Conservation (phyloP, 2,888 invertebrate genomes). For the Tanypteryx hageni region DNA sequence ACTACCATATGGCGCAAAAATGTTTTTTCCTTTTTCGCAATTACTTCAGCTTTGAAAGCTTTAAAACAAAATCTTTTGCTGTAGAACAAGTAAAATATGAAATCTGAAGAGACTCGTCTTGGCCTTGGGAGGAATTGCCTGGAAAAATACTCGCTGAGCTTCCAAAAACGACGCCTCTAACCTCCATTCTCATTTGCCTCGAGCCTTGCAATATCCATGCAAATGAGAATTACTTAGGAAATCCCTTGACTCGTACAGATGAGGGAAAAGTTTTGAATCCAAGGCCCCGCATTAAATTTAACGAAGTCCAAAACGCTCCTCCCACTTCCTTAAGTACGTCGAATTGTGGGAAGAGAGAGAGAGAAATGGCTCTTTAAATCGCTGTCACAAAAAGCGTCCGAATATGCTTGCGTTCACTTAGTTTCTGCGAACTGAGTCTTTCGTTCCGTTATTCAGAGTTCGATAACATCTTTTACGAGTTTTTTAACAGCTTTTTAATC, state of each 20-base stretch:
- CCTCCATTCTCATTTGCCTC: slow-evolving; percentile 38
- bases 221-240: slow-evolving; percentile 51
- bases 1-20: no score
- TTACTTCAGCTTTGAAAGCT: neutral
- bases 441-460: no score
- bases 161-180: neutral
- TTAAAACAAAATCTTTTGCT: neutral
- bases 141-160: neutral
- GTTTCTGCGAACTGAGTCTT: no score
- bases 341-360: slow-evolving; percentile 27
- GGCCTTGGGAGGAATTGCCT: neutral
- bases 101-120: neutral
- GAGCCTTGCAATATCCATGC: slow-evolving; percentile 51
- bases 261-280: slow-evolving; percentile 56
- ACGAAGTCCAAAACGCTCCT: slow-evolving; percentile 36
- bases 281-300: slow-evolving; percentile 46
- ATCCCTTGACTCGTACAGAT: slow-evolving; percentile 42
- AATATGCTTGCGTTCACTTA: no score
- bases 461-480: no score
- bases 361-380: neutral
- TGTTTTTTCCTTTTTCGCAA: no score
- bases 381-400: no score
- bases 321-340: neutral
- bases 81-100: neutral
- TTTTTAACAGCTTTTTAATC: no score